Evolutionary conservation across 1,140 invertebrate species (phyloP).

Genomic region (Bombus cullumanus): DNA sequence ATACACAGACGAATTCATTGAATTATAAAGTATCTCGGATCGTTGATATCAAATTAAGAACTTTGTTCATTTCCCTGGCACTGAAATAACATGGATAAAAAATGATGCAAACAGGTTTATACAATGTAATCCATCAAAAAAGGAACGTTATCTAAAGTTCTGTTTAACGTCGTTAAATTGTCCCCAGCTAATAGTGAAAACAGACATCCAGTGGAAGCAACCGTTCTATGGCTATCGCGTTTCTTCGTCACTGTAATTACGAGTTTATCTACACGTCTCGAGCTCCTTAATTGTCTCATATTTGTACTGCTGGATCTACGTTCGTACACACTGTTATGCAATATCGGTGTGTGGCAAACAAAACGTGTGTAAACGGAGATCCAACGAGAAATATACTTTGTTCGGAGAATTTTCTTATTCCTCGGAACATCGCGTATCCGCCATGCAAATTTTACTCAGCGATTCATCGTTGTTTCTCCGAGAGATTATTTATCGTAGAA

Average conservation of each 20-base stretch:
- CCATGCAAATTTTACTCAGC: neutral
- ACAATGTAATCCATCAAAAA: neutral
- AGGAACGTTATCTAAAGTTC: neutral
- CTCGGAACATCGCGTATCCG: neutral
- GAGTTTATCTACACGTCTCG: conserved; percentile 2
- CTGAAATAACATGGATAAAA: neutral
- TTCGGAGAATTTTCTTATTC: neutral
- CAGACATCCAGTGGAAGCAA: neutral
- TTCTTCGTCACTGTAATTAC: conserved; percentile 8
- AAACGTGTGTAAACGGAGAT: conserved; percentile 13
- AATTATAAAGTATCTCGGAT: neutral
- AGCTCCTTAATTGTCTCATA: conserved; percentile 26
- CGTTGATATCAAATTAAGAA: too few relatives aligned
- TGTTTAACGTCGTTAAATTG: conserved; percentile 21
- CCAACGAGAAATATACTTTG: too few relatives aligned
- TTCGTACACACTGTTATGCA: neutral
- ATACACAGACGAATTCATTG: neutral
- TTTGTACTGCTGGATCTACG: neutral
- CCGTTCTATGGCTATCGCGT: conserved; percentile 4
- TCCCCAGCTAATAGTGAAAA: conserved; percentile 1
- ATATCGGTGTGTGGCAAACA: neutral
- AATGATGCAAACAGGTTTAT: neutral
- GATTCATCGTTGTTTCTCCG: neutral
- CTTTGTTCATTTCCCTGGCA: neutral
- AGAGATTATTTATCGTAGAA: neutral